Percentiles rank a stretch among this genome's conserved stretches.
phyloP scores from a whole-genome alignment of 92 coral and sea anemone species.

The Heliopora coerulea region DNA sequence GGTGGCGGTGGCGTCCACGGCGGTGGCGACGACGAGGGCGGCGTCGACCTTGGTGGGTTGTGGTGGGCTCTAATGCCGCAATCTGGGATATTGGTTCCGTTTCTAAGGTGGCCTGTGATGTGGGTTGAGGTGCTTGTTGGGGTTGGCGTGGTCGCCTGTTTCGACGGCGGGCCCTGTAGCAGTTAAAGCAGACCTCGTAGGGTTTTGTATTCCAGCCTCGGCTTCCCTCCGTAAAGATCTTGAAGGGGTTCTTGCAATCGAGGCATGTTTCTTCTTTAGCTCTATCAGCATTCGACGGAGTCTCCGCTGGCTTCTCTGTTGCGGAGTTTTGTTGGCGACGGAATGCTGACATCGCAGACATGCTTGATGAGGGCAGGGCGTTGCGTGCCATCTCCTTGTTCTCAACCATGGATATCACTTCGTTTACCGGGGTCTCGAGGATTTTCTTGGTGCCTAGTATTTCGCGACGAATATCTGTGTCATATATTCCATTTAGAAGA shows the following conservation, averaged over 20 bases:
- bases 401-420: constrained; percentile 57
- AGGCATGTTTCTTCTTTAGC: constrained; percentile 57
- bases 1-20: neutral
- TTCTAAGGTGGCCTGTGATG: constrained; percentile 39
- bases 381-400: constrained; percentile 64
- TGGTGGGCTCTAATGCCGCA: constrained; percentile 19
- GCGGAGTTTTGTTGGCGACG: constrained; percentile 34
- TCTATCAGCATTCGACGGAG: constrained; percentile 36
- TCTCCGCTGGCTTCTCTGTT: constrained; percentile 12
- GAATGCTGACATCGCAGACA: constrained; percentile 60
- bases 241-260: constrained; percentile 47
- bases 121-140: constrained; percentile 35
- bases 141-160: constrained; percentile 38
- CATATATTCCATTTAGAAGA: constrained; percentile 50
- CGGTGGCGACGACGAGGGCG: constrained; percentile 1
- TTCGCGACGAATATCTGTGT: constrained; percentile 59
- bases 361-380: constrained; percentile 57
- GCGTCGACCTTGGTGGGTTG: neutral
- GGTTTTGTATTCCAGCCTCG: constrained; percentile 65
- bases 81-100: constrained; percentile 53
- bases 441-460: constrained; percentile 43
- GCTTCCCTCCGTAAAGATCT: constrained; percentile 57
- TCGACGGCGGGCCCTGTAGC: constrained; percentile 52
- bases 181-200: constrained; percentile 54
- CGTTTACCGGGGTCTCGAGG: constrained; percentile 49